Conservation (phyloP, 2,113 vertebrate species). For the Bubo scandiacus region DNA sequence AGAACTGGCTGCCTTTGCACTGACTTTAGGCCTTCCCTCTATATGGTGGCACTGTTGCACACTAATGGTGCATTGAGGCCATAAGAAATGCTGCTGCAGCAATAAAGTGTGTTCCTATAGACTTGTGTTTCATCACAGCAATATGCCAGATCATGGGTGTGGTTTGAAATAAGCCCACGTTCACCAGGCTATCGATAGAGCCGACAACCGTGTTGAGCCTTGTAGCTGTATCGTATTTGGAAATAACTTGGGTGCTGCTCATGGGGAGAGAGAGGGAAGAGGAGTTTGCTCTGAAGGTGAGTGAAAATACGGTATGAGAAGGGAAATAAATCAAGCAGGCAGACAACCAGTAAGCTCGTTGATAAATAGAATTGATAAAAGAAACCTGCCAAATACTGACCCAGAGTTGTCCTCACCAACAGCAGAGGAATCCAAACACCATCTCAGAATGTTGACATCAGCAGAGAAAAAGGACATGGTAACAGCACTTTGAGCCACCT, state of each 20-base stretch:
- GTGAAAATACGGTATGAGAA: accelerated
- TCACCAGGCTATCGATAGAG: not conserved
- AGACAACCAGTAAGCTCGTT: not conserved
- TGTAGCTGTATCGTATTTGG: not conserved
- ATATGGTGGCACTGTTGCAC: not conserved
- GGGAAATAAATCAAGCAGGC: not conserved
- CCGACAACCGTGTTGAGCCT: not conserved
- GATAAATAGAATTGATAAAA: not conserved
- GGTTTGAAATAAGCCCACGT: not conserved
- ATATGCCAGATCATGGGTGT: not conserved
- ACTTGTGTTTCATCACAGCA: not conserved
- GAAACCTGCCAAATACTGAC: not conserved
- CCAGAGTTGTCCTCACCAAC: accelerated
- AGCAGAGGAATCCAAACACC: not conserved
- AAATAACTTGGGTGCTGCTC: not conserved
- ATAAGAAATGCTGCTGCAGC: not conserved
- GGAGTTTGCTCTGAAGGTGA: not conserved
- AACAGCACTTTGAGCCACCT: not conserved
- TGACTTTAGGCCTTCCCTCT: not conserved
- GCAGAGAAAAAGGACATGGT: not conserved
- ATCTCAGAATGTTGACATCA: not conserved
- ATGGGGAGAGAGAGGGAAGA: not conserved
- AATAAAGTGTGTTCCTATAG: not conserved
- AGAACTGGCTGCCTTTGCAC: not conserved
- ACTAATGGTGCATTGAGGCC: not conserved